Percentiles rank a stretch among this genome's conserved stretches.
phyloP scores from a whole-genome alignment of 2,113 vertebrate species.

The Nothoprocta pentlandii region DNA sequence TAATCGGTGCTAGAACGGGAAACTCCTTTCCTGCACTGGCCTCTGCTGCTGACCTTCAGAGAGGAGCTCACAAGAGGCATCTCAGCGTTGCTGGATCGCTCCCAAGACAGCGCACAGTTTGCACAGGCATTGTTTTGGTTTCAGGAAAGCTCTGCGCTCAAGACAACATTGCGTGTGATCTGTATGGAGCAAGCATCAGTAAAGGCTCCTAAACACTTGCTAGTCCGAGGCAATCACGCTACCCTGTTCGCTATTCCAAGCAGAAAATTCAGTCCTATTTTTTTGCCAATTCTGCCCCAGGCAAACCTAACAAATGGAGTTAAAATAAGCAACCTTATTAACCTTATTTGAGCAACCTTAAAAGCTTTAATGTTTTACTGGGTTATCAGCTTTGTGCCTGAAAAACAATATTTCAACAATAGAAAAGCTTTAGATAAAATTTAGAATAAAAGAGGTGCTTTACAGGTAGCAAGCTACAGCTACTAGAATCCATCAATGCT shows the following conservation, averaged over 20 bases:
- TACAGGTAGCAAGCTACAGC: neutral
- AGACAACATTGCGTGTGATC: neutral
- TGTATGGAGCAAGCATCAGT: neutral
- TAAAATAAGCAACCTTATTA: neutral
- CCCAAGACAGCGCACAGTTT: constrained; percentile 21
- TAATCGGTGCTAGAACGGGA: neutral
- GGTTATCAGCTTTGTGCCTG: neutral
- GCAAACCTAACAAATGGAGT: neutral
- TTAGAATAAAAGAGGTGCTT: neutral
- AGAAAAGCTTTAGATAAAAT: neutral
- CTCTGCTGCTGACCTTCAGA: neutral
- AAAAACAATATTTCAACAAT: neutral
- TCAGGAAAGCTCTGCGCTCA: constrained; percentile 31
- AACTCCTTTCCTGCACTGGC: constrained; percentile 59
- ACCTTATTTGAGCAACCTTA: neutral
- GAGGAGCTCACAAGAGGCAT: neutral
- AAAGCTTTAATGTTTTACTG: neutral
- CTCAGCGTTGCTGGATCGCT: neutral
- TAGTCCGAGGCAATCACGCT: neutral
- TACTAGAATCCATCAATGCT: no score
- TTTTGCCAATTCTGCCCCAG: neutral
- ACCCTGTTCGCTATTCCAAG: neutral
- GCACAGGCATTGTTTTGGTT: constrained; percentile 35
- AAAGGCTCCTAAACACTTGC: accelerated
- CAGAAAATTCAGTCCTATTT: neutral